A percentile compares a stretch with the other conserved stretches of the same genome.
Evolutionary conservation across 2,888 invertebrate species (phyloP).

Genomic region (Odontothrips loti): DNA sequence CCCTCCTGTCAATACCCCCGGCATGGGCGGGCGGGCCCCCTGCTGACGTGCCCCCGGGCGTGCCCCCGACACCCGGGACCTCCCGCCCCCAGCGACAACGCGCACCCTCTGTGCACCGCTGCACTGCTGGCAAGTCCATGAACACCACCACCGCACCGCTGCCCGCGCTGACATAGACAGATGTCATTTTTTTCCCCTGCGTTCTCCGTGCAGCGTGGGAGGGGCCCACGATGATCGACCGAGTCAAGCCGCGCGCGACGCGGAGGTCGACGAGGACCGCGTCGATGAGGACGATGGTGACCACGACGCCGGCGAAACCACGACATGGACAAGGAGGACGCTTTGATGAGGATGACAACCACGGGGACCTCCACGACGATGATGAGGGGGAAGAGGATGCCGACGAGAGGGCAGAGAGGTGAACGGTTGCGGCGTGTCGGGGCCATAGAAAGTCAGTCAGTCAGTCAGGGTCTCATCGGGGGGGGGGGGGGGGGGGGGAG

Average conservation of each 20-base stretch:
- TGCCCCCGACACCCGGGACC: not conserved
- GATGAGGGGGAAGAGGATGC: not conserved
- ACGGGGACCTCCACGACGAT: not conserved
- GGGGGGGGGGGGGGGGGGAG: not conserved
- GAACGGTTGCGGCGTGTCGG: not conserved
- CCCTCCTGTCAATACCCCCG: constrained; percentile 16
- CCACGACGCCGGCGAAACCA: too few species aligned
- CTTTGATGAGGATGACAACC: not conserved
- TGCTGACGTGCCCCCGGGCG: not conserved
- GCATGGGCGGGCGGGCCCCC: not conserved
- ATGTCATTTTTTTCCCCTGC: too few species aligned
- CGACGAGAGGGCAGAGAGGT: not conserved
- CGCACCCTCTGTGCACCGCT: too few species aligned
- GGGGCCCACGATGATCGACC: too few species aligned
- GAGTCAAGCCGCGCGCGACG: too few species aligned
- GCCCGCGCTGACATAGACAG: too few species aligned
- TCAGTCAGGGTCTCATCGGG: not conserved
- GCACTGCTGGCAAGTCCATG: not conserved
- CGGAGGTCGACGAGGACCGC: too few species aligned
- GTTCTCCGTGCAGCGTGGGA: too few species aligned
- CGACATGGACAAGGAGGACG: not conserved
- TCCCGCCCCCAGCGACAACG: too few species aligned
- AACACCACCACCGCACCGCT: not conserved
- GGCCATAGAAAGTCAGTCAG: not conserved
- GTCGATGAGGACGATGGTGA: too few species aligned